Percentiles rank a stretch among this genome's conserved stretches.
phyloP scores from a whole-genome alignment of 2,888 invertebrate genomes.

The Parascotia fuliginaria region DNA sequence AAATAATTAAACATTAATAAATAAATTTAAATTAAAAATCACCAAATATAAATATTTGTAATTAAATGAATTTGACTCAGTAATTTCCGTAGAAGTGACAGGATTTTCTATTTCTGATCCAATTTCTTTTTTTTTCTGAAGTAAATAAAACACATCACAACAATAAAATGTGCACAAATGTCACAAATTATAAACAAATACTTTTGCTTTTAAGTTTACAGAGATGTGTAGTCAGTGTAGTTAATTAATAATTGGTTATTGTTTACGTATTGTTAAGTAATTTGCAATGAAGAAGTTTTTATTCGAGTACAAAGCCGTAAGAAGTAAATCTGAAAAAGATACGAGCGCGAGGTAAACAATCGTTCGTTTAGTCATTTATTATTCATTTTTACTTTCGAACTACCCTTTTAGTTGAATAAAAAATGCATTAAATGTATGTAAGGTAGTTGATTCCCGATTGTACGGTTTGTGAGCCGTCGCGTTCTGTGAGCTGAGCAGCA shows the following conservation, averaged over 20 bases:
- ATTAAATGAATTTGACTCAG: background rate
- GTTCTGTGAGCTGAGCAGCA: conserved; percentile 53
- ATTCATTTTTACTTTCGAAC: conserved; percentile 21
- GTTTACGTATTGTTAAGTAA: background rate
- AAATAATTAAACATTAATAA: too few relatives aligned
- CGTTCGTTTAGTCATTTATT: conserved; percentile 37
- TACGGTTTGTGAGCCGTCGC: conserved; percentile 50
- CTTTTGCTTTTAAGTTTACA: conserved; percentile 3
- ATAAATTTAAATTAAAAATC: too few relatives aligned
- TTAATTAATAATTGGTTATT: background rate
- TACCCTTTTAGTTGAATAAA: conserved; percentile 47
- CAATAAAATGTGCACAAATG: too few relatives aligned
- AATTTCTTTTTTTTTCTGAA: background rate
- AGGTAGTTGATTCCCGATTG: conserved; percentile 41
- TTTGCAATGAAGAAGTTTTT: conserved; percentile 75
- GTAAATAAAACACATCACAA: too few relatives aligned
- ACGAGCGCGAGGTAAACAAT: conserved; percentile 58
- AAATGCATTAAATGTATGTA: conserved; percentile 26
- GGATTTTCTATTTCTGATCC: background rate
- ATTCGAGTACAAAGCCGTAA: conserved; percentile 70
- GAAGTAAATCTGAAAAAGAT: conserved; percentile 61
- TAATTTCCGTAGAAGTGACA: conserved; percentile 18
- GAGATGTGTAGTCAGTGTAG: conserved; percentile 8
- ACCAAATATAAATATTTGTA: too few relatives aligned
- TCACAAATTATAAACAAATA: background rate